Conservation (phyloP, 1,140 invertebrate genomes). For the Cydia splendana region DNA sequence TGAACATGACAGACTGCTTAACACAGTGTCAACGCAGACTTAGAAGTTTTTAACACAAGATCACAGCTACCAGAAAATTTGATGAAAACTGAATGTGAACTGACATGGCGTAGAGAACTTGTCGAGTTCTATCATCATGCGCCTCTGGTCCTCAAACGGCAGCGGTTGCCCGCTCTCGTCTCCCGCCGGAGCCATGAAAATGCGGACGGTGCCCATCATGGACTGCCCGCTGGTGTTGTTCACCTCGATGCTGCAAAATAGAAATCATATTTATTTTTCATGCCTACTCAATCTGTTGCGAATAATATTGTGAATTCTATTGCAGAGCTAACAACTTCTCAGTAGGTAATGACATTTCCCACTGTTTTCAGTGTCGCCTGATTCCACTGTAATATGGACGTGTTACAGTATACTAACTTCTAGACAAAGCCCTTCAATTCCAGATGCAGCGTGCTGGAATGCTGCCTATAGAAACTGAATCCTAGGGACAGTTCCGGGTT, state of each 20-base stretch:
- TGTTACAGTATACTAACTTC: conserved; percentile 50
- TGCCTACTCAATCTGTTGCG: no score
- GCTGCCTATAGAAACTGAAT: conserved; percentile 65
- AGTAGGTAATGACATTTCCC: no score
- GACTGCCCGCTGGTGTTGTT: conserved; percentile 80
- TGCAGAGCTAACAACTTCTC: no score
- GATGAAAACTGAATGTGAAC: conserved; percentile 32
- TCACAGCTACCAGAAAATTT: no score
- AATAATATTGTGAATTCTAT: no score
- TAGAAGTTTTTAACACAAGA: no score
- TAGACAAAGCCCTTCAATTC: conserved; percentile 86
- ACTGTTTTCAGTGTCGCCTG: no score
- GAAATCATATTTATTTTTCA: conserved; percentile 24
- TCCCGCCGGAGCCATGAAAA: conserved; percentile 86
- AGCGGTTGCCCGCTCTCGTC: conserved; percentile 85
- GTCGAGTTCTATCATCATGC: conserved; percentile 89
- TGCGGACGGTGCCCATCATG: conserved; percentile 86
- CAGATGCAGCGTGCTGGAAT: conserved; percentile 85
- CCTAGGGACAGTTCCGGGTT: no score
- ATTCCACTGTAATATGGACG: no score
- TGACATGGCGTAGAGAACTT: conserved; percentile 73
- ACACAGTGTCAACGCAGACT: no score
- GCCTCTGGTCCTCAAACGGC: conserved; percentile 83
- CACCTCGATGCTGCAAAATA: conserved; percentile 80
- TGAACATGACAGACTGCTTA: no score